Evolutionary conservation across 2,888 invertebrate species (phyloP).

Genomic region (Tenodera sinensis): DNA sequence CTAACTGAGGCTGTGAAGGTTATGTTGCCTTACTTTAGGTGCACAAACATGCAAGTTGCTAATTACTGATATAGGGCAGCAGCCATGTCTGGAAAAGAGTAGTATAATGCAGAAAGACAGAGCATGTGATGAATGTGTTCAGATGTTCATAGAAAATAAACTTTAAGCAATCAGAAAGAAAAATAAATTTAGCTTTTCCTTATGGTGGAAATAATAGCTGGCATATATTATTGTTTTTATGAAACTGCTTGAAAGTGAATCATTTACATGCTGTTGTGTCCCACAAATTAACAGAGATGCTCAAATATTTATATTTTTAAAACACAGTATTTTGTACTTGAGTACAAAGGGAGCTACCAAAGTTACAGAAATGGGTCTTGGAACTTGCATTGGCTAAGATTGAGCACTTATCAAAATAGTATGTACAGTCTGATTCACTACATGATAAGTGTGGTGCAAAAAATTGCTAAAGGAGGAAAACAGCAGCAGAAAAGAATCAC

Average conservation of each 20-base stretch:
- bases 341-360: background rate
- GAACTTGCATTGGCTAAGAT: background rate
- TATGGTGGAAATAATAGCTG: background rate
- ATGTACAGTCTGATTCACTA: background rate
- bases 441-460: background rate
- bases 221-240: background rate
- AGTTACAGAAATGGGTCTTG: no score
- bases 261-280: background rate
- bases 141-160: background rate
- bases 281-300: background rate
- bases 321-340: background rate
- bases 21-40: no score
- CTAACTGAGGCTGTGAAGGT: no score
- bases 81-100: background rate
- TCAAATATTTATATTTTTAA: background rate
- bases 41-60: no score
- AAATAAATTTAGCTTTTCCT: background rate
- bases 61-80: no score
- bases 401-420: background rate
- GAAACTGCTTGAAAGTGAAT: background rate
- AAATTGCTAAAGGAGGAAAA: background rate
- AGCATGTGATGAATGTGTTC: background rate
- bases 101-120: background rate
- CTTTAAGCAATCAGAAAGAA: no score
- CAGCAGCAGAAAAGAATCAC: background rate